phyloP scores from a whole-genome alignment of 1,140 invertebrate genomes.

The Cyclargus thomasi region DNA sequence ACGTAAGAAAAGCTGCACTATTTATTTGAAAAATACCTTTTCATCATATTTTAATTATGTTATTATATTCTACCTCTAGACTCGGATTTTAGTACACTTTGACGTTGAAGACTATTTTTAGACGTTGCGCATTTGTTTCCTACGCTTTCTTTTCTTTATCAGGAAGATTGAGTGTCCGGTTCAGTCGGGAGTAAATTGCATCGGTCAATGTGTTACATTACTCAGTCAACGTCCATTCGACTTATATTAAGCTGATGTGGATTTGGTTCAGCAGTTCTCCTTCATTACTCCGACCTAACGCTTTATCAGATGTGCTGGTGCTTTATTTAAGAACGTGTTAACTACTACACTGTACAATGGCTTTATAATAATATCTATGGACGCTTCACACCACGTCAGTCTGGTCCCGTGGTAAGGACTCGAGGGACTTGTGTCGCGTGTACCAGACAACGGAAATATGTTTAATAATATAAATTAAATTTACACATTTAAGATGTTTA shows the following conservation, averaged over 20 bases:
- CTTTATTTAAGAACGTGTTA: neutral
- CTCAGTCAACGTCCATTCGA: neutral
- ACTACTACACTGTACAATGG: neutral
- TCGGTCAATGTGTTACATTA: constrained; percentile 1
- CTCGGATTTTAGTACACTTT: neutral
- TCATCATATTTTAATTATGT: no score
- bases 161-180: neutral
- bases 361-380: no score
- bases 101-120: neutral
- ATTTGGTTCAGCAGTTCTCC: neutral
- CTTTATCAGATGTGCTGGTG: neutral
- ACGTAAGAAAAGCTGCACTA: no score
- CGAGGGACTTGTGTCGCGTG: no score
- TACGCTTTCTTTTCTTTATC: neutral
- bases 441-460: no score
- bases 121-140: neutral
- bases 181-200: neutral
- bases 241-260: constrained; percentile 3
- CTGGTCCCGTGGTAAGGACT: no score
- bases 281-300: neutral
- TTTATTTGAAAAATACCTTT: no score
- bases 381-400: no score
- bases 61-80: no score
- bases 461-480: no score
- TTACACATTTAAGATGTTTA: no score